Base-by-base conservation (phyloP, 2,113 vertebrate species). In the Brachypteracias leptosomus region DNA sequence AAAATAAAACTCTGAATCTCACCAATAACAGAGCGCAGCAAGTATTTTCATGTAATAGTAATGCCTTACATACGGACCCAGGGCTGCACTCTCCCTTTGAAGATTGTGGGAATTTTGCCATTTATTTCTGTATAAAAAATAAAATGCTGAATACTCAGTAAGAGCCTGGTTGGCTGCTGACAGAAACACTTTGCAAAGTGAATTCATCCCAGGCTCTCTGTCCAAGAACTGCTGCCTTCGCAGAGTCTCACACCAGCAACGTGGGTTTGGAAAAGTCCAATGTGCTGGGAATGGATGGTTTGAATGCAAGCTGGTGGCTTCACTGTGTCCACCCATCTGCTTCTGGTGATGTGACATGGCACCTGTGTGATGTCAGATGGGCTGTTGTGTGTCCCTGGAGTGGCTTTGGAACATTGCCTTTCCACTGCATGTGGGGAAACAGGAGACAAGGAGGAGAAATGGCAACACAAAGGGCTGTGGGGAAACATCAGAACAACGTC, bases 1-100 rank as follows among this genome's bases (percentile, higher is more conserved):
- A 90, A 95, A 90, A 93, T 66, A 88, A 88, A 95, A 44, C 31
- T 70, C 63, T 77, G 47, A 74, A 40, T 84, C 59, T 94, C 57
- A 78, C 35, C 72, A 74, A 11, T 63, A 75, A 36, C 29, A 83
- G 82, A 93, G 44, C 42, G 21, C 68, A 86, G 55, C 11, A 83
- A 81, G 26, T n/a, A 59, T 92, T 92, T 80, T 55, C 61, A 75
- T 57, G 35, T 51, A 77, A 57, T 11, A 85, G n/a, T 71, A 91
- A 88, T 68, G 36, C 6, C 33, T 49, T 87, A n/a, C 57, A 57
- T 91, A 49, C 2, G 1, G 36, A 77, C 14, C 54, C 42, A 20
- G 63, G 66, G 65, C 19, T 88, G 18, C 40, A 40, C 9, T 67
- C 7, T 46, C 16, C 28, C n/a, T 75, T 54, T 84, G 85, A 90